phyloP scores from a whole-genome alignment of 2,888 invertebrate species.

The Amphiduros pacificus region DNA sequence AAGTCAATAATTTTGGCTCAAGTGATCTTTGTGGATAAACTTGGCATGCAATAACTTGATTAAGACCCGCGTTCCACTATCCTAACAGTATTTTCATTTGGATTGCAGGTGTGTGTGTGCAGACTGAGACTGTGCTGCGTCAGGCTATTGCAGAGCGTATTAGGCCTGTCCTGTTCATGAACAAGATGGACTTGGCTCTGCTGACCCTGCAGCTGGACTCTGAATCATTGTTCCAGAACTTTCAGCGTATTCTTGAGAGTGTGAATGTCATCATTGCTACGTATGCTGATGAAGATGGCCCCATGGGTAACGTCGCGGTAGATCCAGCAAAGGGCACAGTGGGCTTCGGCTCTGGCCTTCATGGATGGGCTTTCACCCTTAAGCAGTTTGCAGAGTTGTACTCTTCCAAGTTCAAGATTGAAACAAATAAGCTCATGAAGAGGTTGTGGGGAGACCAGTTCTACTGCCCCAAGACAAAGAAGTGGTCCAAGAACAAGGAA shows the following conservation, averaged over 20 bases:
- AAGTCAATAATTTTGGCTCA: no score
- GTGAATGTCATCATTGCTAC: constrained; percentile 99
- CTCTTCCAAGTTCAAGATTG: constrained; percentile 92
- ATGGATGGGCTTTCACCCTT: constrained; percentile 99
- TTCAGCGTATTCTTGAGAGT: constrained; percentile 99
- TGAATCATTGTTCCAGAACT: constrained; percentile 97
- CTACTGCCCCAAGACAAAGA: constrained; percentile 96
- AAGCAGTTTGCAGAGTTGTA: constrained; percentile 99
- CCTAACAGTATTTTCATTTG: constrained; percentile 1
- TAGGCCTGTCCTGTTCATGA: constrained; percentile 99
- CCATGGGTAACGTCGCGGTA: constrained; percentile 83
- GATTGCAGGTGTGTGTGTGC: constrained; percentile 91
- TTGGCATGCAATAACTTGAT: neutral
- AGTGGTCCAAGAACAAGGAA: constrained; percentile 91
- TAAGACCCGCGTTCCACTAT: no score
- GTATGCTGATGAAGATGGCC: constrained; percentile 88
- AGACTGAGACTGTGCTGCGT: constrained; percentile 99
- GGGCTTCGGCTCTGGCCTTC: constrained; percentile 98
- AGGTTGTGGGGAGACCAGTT: constrained; percentile 96
- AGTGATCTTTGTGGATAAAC: no score
- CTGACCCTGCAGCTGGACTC: constrained; percentile 94
- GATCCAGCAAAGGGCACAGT: constrained; percentile 98
- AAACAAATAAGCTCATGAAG: constrained; percentile 95
- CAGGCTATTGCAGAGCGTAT: constrained; percentile 99
- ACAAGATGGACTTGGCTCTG: constrained; percentile 99